Base-by-base conservation (phyloP, 1,140 invertebrate species). In the Pseudachorutes palmiensis region DNA sequence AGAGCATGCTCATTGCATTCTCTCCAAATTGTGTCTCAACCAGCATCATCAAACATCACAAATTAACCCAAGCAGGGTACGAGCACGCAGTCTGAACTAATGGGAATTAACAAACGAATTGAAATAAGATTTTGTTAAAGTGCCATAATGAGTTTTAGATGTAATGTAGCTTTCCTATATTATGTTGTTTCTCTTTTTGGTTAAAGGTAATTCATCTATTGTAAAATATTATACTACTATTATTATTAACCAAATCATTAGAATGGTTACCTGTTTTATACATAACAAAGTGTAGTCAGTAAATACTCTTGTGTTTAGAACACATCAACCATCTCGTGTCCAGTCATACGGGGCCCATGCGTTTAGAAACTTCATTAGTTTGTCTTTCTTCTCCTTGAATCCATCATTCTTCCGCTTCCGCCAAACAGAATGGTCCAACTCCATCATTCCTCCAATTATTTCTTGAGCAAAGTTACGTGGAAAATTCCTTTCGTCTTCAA, bases 391-490 rank as follows among this genome's bases (percentile, higher is more conserved):
- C 48, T 84, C 80, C 62, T 89, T 84, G 77, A 89, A 87, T 58
- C 78, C 82, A 78, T 94, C 87, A 70, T 79, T 83, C 73, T 82
- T 83, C 12, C 87, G 89, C 77, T 90, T 92, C 64, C 89, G 84
- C 93, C 94, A 97, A 66, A 87, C 74, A 51, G 80, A 82, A 65
- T 91, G 87, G 78, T 96, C 88, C 49, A 94, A 80, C 76, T 97
- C 91, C 67, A 97, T 77, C 84, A 98, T 94, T 1, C 95, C 94
- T 33, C 89, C 94, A 78, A 98, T 87, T 29, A 97, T 88, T 87
- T 97, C 92, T 88, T 93, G 87, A 45, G 90, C 94, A 86, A 98
- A 98, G 81, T 92, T 90, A 55, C 76, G 79, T 0, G 94, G 90
- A 80, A 98, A 98, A 32, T 85, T 75, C 66, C 85, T 80, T 77